Conservation (phyloP, 2,888 invertebrate species). For the Diogma glabrata region DNA sequence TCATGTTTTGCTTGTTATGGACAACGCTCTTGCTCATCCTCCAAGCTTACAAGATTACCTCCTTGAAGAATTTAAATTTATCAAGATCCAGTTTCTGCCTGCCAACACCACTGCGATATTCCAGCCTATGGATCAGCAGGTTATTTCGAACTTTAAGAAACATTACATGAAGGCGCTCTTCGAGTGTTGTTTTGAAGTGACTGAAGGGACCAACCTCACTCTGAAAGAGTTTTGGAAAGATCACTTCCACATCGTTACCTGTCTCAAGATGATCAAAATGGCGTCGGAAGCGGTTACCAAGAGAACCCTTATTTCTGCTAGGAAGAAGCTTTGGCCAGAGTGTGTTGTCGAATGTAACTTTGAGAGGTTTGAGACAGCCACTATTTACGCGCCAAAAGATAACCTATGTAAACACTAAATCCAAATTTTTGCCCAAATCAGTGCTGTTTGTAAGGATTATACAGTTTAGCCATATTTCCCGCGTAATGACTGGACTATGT, state of each 20-base stretch:
- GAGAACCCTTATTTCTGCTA: not conserved
- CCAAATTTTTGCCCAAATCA: too few relatives aligned
- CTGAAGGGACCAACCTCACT: slow-evolving; percentile 22
- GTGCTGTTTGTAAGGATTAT: too few relatives aligned
- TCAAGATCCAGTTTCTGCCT: slow-evolving; percentile 16
- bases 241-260: slow-evolving; percentile 10
- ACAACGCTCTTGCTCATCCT: not conserved
- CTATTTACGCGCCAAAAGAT: too few relatives aligned
- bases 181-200: slow-evolving; percentile 22
- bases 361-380: too few relatives aligned
- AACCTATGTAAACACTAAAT: too few relatives aligned
- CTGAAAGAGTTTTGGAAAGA: slow-evolving; percentile 27
- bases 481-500: too few relatives aligned
- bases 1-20: not conserved
- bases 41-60: not conserved
- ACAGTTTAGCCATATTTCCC: too few relatives aligned
- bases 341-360: not conserved
- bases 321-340: not conserved
- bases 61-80: not conserved
- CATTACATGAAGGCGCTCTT: slow-evolving; percentile 24
- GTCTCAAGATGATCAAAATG: slow-evolving; percentile 5
- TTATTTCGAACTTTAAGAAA: slow-evolving; percentile 25
- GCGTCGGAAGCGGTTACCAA: slow-evolving; percentile 8
- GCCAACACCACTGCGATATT: slow-evolving; percentile 22
- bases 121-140: slow-evolving; percentile 23